Percentiles rank a stretch among this genome's conserved stretches.
Conservation (phyloP, 2,888 invertebrate genomes). For the Drosophila paranaensis region DNA sequence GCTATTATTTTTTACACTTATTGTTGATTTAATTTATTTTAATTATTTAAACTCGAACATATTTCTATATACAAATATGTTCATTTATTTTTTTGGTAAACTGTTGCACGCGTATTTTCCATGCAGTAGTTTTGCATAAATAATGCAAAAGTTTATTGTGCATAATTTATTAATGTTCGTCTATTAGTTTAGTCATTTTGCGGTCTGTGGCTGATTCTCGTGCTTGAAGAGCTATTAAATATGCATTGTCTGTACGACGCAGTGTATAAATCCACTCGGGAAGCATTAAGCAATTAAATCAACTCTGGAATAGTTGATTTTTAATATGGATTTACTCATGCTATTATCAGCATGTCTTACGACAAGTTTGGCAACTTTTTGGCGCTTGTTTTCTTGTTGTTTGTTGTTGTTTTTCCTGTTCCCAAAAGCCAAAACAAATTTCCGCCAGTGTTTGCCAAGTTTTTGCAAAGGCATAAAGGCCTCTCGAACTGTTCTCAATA, state of each 20-base stretch:
- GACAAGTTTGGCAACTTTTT: slow-evolving; percentile 40
- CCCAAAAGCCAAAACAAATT: slow-evolving; percentile 66
- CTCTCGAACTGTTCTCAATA: slow-evolving; percentile 77
- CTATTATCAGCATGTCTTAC: slow-evolving; percentile 32
- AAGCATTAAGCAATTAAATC: slow-evolving; percentile 24
- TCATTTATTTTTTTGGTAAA: not conserved
- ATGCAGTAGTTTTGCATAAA: slow-evolving; percentile 10
- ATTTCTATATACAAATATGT: not conserved
- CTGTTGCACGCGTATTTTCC: not conserved
- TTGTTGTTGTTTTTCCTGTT: slow-evolving; percentile 57
- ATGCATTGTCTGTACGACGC: not conserved
- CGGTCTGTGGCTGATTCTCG: not conserved
- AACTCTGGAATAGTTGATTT: not conserved
- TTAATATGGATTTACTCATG: slow-evolving; percentile 27
- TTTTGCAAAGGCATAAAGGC: slow-evolving; percentile 39
- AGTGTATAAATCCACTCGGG: not conserved
- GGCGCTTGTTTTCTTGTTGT: slow-evolving; percentile 16
- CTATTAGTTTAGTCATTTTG: slow-evolving; percentile 16
- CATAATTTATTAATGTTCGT: slow-evolving; percentile 8
- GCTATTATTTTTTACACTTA: not conserved
- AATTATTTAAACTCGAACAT: not conserved
- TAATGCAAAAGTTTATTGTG: not conserved
- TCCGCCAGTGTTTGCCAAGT: slow-evolving; percentile 67
- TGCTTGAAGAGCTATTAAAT: slow-evolving; percentile 6
- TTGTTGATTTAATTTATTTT: not conserved